A percentile compares a stretch with the other conserved stretches of the same genome.
phyloP scores from a whole-genome alignment of 2,797 vertebrate genomes.

The Aythya fuligula region DNA sequence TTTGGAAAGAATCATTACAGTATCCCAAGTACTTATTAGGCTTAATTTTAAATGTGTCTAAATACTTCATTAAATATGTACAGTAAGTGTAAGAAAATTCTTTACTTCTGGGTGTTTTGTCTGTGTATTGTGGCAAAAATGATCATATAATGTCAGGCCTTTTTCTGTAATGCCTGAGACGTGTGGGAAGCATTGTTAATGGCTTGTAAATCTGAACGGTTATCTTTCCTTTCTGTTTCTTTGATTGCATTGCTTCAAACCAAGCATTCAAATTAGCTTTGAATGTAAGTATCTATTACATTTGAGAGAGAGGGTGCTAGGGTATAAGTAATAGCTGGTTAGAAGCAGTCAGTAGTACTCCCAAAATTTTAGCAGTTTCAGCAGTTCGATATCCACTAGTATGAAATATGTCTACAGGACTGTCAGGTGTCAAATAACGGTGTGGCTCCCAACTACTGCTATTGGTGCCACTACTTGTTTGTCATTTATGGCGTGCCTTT shows the following conservation, averaged over 20 bases:
- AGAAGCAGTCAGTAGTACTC: slow-evolving; percentile 33
- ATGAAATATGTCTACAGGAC: not conserved
- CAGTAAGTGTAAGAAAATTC: not conserved
- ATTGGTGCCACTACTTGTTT: slow-evolving; percentile 2
- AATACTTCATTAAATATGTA: not conserved
- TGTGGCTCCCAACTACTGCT: slow-evolving; percentile 63
- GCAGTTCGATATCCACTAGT: not conserved
- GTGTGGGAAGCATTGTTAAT: not conserved
- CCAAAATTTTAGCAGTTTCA: not conserved
- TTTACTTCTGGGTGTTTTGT: not conserved
- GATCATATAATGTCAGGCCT: not conserved
- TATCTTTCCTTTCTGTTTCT: not conserved
- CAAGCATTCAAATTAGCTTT: slow-evolving; percentile 12
- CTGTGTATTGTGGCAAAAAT: not conserved
- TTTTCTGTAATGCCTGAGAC: not conserved
- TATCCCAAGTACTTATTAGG: not conserved
- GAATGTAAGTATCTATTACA: not conserved
- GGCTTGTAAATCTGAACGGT: not conserved
- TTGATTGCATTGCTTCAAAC: not conserved
- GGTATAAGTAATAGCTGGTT: slow-evolving; percentile 31
- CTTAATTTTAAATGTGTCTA: not conserved
- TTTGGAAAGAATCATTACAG: not conserved
- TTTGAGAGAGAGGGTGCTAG: slow-evolving; percentile 25
- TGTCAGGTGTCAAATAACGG: not conserved
- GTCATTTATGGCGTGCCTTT: not conserved